Conservation (phyloP, 2,888 invertebrate genomes). For the Desoria tigrina region DNA sequence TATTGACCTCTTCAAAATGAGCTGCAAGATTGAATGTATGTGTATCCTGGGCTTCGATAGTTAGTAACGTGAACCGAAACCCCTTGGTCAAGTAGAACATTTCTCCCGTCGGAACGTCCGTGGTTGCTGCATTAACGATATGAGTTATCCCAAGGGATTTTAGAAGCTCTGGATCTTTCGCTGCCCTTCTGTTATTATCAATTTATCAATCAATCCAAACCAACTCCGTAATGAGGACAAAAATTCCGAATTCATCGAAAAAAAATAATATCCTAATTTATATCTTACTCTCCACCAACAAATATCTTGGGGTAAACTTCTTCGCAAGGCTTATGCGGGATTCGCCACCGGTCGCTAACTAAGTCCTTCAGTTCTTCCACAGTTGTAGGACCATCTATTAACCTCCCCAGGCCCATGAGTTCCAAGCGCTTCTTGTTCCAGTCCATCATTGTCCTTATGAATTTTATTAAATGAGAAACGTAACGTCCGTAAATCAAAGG, state of each 20-base stretch:
- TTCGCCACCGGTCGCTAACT: conserved; percentile 54
- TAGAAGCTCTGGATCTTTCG: conserved; percentile 38
- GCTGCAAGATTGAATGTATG: conserved; percentile 57
- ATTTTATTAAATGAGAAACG: neutral
- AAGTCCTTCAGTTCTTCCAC: conserved; percentile 44
- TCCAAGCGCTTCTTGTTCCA: conserved; percentile 31
- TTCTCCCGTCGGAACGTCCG: conserved; percentile 33
- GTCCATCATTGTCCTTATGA: conserved; percentile 17
- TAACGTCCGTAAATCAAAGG: too few species aligned
- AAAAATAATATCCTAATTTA: neutral
- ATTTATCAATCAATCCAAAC: too few species aligned
- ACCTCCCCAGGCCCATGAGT: conserved; percentile 28
- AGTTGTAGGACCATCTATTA: conserved; percentile 31
- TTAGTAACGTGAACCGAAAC: conserved; percentile 54
- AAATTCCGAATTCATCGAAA: neutral
- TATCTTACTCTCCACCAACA: conserved; percentile 59
- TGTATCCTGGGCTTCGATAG: conserved; percentile 59
- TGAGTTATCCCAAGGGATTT: conserved; percentile 46
- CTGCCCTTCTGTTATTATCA: conserved; percentile 39
- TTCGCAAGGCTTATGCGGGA: conserved; percentile 58
- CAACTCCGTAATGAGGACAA: neutral
- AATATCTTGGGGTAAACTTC: conserved; percentile 59
- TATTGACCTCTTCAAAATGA: conserved; percentile 58
- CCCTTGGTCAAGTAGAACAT: conserved; percentile 33
- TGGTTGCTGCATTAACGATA: conserved; percentile 48